phyloP scores from a whole-genome alignment of 2,113 vertebrate species.

The Boleophthalmus pectinirostris region DNA sequence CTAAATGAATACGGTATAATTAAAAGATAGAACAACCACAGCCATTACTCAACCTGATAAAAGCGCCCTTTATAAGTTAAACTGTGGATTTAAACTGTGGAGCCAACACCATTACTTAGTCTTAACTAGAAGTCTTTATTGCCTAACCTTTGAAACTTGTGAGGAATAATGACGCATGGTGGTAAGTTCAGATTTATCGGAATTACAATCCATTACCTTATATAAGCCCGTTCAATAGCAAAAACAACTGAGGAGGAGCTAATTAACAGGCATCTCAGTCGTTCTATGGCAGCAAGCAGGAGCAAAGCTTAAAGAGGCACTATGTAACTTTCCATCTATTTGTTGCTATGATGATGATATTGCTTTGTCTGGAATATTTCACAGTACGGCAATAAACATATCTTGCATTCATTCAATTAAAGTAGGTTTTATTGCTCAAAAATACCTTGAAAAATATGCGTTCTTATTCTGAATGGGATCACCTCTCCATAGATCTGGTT shows the following conservation, averaged over 20 bases:
- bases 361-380: too few species aligned
- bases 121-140: constrained; percentile 2
- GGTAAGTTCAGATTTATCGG: neutral
- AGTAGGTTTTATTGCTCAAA: too few species aligned
- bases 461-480: too few species aligned
- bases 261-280: too few species aligned
- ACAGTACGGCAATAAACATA: too few species aligned
- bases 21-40: constrained; percentile 1
- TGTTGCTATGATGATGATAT: too few species aligned
- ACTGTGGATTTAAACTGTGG: constrained; percentile 2
- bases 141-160: neutral
- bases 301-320: too few species aligned
- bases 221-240: neutral
- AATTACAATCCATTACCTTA: neutral
- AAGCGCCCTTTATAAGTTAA: neutral
- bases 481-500: too few species aligned
- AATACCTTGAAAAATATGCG: too few species aligned
- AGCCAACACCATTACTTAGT: neutral
- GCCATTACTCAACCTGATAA: neutral
- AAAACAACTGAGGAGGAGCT: neutral
- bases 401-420: too few species aligned
- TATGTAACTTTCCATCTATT: too few species aligned
- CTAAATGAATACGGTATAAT: neutral
- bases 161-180: neutral
- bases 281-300: too few species aligned